These are phyloP conservation scores for Druon quercuslanigerum DNA, from an alignment of 1,140 invertebrate genomes.

Conservation along the genomic window DNA sequence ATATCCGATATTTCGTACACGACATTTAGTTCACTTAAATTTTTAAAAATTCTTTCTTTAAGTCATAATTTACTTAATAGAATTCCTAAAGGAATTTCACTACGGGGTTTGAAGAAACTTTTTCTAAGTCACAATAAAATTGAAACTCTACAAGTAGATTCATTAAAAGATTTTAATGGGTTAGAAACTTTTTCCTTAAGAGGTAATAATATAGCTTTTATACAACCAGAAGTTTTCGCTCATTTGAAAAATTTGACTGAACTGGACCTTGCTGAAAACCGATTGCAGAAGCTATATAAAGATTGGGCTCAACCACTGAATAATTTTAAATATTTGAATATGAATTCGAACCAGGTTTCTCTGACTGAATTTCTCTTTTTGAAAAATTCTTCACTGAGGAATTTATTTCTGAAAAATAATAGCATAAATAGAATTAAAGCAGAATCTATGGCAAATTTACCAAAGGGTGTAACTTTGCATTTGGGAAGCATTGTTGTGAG, in stretches of 20 bases:
- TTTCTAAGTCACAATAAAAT: not conserved
- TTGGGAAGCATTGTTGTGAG: no score
- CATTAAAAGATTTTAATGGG: not conserved
- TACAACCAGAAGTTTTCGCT: not conserved
- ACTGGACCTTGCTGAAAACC: not conserved
- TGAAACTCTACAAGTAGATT: not conserved
- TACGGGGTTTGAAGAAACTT: not conserved
- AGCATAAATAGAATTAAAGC: not conserved
- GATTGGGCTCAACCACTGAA: not conserved
- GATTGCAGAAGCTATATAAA: not conserved
- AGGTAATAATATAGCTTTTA: not conserved
- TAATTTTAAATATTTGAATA: constrained; percentile 1
- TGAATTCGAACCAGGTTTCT: not conserved
- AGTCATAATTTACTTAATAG: not conserved
- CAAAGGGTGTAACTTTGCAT: no score
- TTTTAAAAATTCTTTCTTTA: not conserved
- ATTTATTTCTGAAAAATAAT: not conserved
- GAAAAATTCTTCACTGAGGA: not conserved
- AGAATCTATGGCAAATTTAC: no score
- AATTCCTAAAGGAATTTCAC: not conserved
- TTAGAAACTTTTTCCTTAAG: not conserved
- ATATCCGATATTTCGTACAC: not conserved
- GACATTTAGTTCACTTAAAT: not conserved
- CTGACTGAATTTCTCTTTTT: not conserved
- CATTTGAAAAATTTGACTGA: constrained; percentile 34